Percentiles rank a stretch among this genome's conserved stretches.
Conservation (phyloP, 2,888 invertebrate genomes). For the Pseudoips prasinana region DNA sequence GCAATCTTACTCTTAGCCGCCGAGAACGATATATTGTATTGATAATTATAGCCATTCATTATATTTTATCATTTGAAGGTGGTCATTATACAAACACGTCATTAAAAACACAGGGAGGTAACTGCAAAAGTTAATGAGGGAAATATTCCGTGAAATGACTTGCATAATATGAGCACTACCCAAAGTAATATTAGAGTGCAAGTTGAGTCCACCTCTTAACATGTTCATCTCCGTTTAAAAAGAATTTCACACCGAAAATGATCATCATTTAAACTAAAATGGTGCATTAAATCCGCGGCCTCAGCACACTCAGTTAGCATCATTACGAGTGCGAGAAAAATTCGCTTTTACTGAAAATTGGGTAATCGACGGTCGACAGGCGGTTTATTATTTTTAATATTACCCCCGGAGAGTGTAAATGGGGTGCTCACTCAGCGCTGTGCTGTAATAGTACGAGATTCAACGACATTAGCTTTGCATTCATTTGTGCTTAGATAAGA, state of each 20-base stretch:
- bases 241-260: conserved; percentile 48
- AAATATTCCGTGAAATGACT: too few species aligned
- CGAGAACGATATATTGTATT: too few species aligned
- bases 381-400: conserved; percentile 59
- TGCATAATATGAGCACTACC: too few species aligned
- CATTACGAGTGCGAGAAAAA: conserved; percentile 44
- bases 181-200: background rate
- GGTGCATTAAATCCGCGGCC: conserved; percentile 43
- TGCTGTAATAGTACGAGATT: too few species aligned
- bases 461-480: too few species aligned
- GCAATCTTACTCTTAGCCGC: too few species aligned
- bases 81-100: too few species aligned
- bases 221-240: conserved; percentile 27
- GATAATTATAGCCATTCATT: too few species aligned
- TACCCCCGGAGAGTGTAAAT: conserved; percentile 39
- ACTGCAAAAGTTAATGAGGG: too few species aligned
- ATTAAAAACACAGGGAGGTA: too few species aligned
- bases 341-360: conserved; percentile 60
- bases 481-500: too few species aligned
- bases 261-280: conserved; percentile 54
- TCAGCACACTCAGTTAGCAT: conserved; percentile 35
- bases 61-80: too few species aligned
- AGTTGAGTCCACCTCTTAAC: conserved; percentile 6
- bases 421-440: conserved; percentile 25
- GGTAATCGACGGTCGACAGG: conserved; percentile 60